phyloP scores from a whole-genome alignment of 2,113 vertebrate genomes.

The Mesocricetus auratus region DNA sequence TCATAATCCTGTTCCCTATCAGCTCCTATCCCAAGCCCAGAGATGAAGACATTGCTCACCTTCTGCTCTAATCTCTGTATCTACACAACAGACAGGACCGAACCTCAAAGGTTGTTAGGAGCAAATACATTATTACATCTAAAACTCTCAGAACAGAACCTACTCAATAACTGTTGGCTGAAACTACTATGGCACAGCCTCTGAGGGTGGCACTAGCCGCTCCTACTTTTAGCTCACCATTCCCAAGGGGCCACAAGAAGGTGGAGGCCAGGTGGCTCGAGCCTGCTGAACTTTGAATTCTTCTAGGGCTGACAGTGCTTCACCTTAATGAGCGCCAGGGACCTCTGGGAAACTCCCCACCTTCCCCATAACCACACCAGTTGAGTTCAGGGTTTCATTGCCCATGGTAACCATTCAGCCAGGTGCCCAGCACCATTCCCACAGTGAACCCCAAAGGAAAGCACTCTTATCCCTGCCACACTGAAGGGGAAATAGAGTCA shows the following conservation, averaged over 20 bases:
- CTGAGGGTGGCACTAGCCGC: neutral
- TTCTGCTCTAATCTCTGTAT: neutral
- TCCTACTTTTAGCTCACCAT: neutral
- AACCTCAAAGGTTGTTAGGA: neutral
- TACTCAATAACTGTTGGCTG: neutral
- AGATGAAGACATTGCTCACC: neutral
- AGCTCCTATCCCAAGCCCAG: neutral
- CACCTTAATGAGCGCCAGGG: neutral
- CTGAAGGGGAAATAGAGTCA: neutral
- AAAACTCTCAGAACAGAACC: neutral
- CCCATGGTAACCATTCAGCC: neutral
- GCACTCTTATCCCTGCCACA: neutral
- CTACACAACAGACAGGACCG: neutral
- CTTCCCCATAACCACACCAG: neutral
- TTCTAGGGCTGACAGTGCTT: neutral
- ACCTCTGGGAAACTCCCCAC: neutral
- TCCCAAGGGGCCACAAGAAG: neutral
- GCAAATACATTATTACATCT: neutral
- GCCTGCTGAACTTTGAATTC: neutral
- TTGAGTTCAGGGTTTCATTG: neutral
- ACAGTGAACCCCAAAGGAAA: neutral
- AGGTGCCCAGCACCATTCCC: neutral
- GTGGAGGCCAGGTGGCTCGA: neutral
- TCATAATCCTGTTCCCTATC: neutral
- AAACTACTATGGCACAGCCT: neutral